Evolutionary conservation across 2,797 vertebrate species (phyloP).

Genomic region (Spinus olivaceus): DNA sequence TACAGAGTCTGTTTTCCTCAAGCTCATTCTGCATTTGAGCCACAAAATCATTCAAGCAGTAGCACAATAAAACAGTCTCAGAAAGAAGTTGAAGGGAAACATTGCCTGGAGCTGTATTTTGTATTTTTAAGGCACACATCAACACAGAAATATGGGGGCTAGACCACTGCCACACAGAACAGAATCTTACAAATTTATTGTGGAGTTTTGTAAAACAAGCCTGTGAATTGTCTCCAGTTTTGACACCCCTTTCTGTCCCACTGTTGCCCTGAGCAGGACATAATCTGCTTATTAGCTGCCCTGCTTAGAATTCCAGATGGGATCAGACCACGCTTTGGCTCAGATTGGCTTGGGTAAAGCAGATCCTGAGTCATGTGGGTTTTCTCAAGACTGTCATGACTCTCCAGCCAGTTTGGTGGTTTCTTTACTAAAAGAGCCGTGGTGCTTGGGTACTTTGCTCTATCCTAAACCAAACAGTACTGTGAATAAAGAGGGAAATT

Average conservation of each 20-base stretch:
- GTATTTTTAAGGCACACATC: neutral
- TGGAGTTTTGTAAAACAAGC: neutral
- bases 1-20: neutral
- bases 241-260: neutral
- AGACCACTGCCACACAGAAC: neutral
- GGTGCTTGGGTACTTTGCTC: neutral
- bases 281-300: slow-evolving; percentile 50
- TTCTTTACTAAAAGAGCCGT: neutral
- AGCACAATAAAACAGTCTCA: neutral
- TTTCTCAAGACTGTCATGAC: neutral
- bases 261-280: neutral
- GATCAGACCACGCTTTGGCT: slow-evolving; percentile 16
- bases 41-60: neutral
- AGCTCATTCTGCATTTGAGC: neutral
- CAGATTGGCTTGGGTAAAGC: neutral
- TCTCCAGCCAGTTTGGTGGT: neutral
- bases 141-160: neutral
- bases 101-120: neutral
- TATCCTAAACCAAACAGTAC: neutral
- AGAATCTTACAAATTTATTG: neutral
- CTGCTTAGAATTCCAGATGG: slow-evolving; percentile 40
- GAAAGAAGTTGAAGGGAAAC: neutral
- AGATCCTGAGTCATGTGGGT: neutral
- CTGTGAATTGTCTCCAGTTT: neutral
- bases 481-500: neutral